A percentile compares a stretch with the other conserved stretches of the same genome.
Conservation (phyloP, 2,797 vertebrate genomes). For the Hyperoplus immaculatus region DNA sequence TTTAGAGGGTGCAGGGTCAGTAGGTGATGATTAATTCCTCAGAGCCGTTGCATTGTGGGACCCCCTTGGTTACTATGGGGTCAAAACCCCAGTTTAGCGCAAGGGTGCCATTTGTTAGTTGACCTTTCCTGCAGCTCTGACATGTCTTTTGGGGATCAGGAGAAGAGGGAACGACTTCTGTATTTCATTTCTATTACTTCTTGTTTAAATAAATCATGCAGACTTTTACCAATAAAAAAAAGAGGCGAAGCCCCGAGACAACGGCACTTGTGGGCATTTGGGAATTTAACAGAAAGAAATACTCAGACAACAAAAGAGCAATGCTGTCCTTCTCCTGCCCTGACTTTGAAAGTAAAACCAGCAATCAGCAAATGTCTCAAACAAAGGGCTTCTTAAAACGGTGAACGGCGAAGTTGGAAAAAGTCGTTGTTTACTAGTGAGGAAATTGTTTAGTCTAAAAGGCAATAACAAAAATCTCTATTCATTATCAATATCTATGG, state of each 20-base stretch:
- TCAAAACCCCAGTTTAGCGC: slow-evolving; percentile 72
- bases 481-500: slow-evolving; percentile 59
- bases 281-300: slow-evolving; percentile 56
- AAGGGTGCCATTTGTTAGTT: slow-evolving; percentile 80
- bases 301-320: slow-evolving; percentile 70
- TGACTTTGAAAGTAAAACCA: slow-evolving; percentile 61
- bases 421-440: slow-evolving; percentile 42
- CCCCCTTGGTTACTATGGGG: slow-evolving; percentile 68
- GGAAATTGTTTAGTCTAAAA: slow-evolving; percentile 68
- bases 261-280: slow-evolving; percentile 59
- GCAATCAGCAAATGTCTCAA: slow-evolving; percentile 35
- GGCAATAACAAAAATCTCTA: slow-evolving; percentile 30
- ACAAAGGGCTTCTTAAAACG: slow-evolving; percentile 57
- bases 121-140: slow-evolving; percentile 75
- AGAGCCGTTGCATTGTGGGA: slow-evolving; percentile 75
- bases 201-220: slow-evolving; percentile 61
- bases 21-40: slow-evolving; percentile 80
- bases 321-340: slow-evolving; percentile 26
- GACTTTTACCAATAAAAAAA: slow-evolving; percentile 39
- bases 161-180: slow-evolving; percentile 37
- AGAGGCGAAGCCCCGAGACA: slow-evolving; percentile 39
- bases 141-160: slow-evolving; percentile 53
- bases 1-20: slow-evolving; percentile 72
- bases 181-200: slow-evolving; percentile 60
- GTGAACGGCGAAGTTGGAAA: slow-evolving; percentile 37